These are phyloP conservation scores for Apus apus DNA, from an alignment of 2,113 vertebrate genomes.

Conservation along the genomic window DNA sequence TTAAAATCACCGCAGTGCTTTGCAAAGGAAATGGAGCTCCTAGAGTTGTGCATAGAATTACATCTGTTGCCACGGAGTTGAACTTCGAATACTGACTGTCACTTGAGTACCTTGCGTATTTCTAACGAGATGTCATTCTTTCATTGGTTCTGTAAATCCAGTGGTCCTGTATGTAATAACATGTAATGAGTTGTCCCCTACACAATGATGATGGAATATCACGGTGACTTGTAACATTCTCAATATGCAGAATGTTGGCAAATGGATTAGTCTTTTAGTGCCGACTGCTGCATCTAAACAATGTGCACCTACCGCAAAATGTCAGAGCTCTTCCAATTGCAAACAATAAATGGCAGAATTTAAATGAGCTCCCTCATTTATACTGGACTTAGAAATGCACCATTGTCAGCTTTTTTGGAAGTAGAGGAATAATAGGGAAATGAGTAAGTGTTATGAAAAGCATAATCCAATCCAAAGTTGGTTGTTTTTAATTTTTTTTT, in stretches of 20 bases:
- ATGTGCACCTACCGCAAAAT: neutral
- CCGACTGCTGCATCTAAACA: neutral
- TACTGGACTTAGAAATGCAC: neutral
- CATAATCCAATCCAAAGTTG: neutral
- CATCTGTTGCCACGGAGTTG: neutral
- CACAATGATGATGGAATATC: neutral
- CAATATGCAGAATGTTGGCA: neutral
- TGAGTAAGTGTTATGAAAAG: neutral
- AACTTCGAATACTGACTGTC: neutral
- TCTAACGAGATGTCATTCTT: neutral
- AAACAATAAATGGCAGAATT: neutral
- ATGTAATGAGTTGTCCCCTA: neutral
- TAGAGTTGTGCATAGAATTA: neutral
- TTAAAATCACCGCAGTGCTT: neutral
- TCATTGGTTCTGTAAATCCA: neutral
- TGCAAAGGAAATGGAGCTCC: neutral
- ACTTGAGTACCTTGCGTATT: neutral
- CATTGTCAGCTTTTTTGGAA: neutral
- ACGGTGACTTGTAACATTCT: neutral
- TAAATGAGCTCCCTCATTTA: neutral
- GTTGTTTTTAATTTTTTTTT: neutral
- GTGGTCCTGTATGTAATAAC: neutral
- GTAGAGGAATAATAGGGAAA: neutral
- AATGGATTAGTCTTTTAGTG: neutral
- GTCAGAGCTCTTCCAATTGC: rapidly evolving